phyloP scores from a whole-genome alignment of 2,113 vertebrate species.

The Notarius quadriscutis region DNA sequence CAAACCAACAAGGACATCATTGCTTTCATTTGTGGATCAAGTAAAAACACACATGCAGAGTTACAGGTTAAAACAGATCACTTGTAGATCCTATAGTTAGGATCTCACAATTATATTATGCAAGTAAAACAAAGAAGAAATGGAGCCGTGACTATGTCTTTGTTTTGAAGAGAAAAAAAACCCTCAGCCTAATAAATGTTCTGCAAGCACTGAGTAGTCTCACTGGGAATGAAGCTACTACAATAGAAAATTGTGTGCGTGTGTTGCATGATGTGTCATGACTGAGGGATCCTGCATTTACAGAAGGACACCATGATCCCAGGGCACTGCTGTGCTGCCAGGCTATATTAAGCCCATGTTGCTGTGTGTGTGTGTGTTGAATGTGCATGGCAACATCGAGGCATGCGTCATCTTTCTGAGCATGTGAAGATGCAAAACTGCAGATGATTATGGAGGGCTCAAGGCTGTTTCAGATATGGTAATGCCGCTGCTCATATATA shows the following conservation, averaged over 20 bases:
- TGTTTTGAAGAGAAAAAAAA: neutral
- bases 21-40: neutral
- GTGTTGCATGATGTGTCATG: slow-evolving; percentile 25
- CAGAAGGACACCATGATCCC: slow-evolving; percentile 61
- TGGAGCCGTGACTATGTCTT: neutral
- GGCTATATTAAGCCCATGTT: slow-evolving; percentile 78
- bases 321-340: slow-evolving; percentile 60
- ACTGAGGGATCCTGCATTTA: slow-evolving; percentile 43
- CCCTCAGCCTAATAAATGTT: neutral
- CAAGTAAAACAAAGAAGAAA: neutral
- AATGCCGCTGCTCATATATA: neutral
- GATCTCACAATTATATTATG: neutral
- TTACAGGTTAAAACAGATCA: neutral
- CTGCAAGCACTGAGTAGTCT: neutral
- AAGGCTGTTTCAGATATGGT: neutral
- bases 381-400: slow-evolving; percentile 63
- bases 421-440: slow-evolving; percentile 36
- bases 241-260: neutral
- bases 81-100: neutral
- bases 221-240: neutral
- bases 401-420: slow-evolving; percentile 24
- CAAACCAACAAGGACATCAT: neutral
- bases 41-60: neutral
- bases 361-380: slow-evolving; percentile 75
- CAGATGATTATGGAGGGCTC: neutral